Evolutionary conservation across 2,888 invertebrate genomes (phyloP), one percentile per base, ranked within the genome.

Genomic region (Polydrusus pterygomalis): DNA sequence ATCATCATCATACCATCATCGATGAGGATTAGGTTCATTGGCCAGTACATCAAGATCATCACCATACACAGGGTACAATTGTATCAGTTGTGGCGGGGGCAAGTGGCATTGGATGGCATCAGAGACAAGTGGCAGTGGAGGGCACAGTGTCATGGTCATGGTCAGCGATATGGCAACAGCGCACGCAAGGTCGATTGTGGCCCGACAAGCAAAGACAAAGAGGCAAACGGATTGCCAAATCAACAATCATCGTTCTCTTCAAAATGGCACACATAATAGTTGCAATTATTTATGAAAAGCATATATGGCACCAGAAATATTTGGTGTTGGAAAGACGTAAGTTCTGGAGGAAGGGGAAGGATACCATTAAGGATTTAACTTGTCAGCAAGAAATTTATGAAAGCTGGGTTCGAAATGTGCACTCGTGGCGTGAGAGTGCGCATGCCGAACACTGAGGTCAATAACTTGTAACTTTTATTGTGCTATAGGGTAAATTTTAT

Each of bases 141-240:
- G n/a, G n/a, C 40, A 70, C 47, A 58, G 67, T 64, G 74, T 65
- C 82, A 81, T 80, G 81, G 80, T 80, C 81, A 70, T 76, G 75
- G 89, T 89, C 88, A 89, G 67, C 78, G 58, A 67, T 67, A 74
- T 65, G 74, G 78, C 75, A 77, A 77, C 77, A 80, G 77, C 81
- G 88, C 88, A 75, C 75, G 77, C 77, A 77, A 74, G 75, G 75
- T 78, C 88, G 87, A 88, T 86, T 84, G 88, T 88, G 87, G 89
- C 89, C 90, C 90, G 90, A 90, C 90, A 90, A 90, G 90, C 90
- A 91, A 90, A 90, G 90, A 90, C 90, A 91, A 89, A 90, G 89
- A 90, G 90, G 90, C 90, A 90, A 90, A 90, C 89, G 89, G 90
- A 90, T 91, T 91, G 90, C 91, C 90, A 90, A 90, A 90, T 91